Percentiles rank a stretch among this genome's conserved stretches.
Conservation (phyloP, 2,113 vertebrate species). For the Etheostoma cragini region DNA sequence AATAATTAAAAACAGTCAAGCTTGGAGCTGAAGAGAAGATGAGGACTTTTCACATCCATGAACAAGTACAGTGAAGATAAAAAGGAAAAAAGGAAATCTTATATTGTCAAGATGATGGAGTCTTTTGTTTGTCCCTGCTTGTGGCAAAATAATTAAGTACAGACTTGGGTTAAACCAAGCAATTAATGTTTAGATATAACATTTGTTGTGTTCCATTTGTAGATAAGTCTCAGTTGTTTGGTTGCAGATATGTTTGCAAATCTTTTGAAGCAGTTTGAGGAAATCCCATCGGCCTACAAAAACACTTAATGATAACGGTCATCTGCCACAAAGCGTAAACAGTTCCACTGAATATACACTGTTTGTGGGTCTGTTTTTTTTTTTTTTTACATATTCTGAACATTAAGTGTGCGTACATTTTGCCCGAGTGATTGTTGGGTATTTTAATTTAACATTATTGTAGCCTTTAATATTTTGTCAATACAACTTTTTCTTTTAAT, state of each 20-base stretch:
- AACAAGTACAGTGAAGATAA: background rate
- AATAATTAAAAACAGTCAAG: conserved; percentile 8
- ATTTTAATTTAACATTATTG: background rate
- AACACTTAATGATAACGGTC: background rate
- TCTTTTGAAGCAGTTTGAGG: no score
- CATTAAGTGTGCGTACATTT: background rate
- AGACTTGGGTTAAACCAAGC: background rate
- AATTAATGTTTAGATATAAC: background rate
- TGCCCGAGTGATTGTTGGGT: background rate
- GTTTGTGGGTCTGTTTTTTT: background rate
- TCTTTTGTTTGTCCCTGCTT: background rate
- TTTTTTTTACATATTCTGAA: background rate
- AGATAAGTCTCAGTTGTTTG: background rate
- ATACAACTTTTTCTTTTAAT: background rate
- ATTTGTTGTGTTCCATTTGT: background rate
- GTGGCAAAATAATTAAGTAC: background rate
- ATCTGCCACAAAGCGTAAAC: background rate
- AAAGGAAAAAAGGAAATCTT: background rate
- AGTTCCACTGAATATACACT: background rate
- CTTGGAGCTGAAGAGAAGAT: background rate
- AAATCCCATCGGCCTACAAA: background rate
- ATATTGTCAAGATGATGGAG: background rate
- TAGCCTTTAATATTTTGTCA: background rate
- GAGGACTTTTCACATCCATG: background rate
- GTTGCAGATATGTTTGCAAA: background rate